Conservation (phyloP, 2,888 invertebrate genomes). For the Leucophora obtusa region DNA sequence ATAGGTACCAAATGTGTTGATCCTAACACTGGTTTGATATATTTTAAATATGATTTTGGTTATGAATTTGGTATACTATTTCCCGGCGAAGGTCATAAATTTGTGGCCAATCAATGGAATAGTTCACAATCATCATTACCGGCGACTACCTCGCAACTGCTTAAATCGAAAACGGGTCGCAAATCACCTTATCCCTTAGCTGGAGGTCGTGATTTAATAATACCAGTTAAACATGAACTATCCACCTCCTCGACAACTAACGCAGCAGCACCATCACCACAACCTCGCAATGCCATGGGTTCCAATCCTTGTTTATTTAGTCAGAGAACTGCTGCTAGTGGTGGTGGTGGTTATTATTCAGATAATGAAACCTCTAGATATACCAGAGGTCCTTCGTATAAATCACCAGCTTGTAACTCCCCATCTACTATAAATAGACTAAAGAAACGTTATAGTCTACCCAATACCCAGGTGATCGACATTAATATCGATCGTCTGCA, state of each 20-base stretch:
- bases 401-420: slow-evolving; percentile 16
- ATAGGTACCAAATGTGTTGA: slow-evolving; percentile 87
- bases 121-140: slow-evolving; percentile 66
- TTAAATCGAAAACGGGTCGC: slow-evolving; percentile 60
- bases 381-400: slow-evolving; percentile 52
- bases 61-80: slow-evolving; percentile 87
- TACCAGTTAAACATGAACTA: slow-evolving; percentile 85
- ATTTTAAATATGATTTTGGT: slow-evolving; percentile 90
- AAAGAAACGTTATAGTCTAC: slow-evolving; percentile 78
- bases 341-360: slow-evolving; percentile 69
- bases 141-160: slow-evolving; percentile 17
- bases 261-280: slow-evolving; percentile 4
- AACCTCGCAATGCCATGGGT: slow-evolving; percentile 14
- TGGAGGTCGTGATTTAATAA: slow-evolving; percentile 80
- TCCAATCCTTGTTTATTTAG: slow-evolving; percentile 17
- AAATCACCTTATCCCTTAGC: slow-evolving; percentile 78
- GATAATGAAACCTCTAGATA: slow-evolving; percentile 68
- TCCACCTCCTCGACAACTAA: slow-evolving; percentile 73
- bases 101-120: slow-evolving; percentile 76
- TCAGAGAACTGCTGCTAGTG: too few relatives aligned
- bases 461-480: slow-evolving; percentile 74
- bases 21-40: slow-evolving; percentile 87
- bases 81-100: slow-evolving; percentile 83
- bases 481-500: slow-evolving; percentile 77
- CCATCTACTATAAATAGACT: slow-evolving; percentile 54